Conservation (phyloP, 2,888 invertebrate species). For the Dioctria rufipes region DNA sequence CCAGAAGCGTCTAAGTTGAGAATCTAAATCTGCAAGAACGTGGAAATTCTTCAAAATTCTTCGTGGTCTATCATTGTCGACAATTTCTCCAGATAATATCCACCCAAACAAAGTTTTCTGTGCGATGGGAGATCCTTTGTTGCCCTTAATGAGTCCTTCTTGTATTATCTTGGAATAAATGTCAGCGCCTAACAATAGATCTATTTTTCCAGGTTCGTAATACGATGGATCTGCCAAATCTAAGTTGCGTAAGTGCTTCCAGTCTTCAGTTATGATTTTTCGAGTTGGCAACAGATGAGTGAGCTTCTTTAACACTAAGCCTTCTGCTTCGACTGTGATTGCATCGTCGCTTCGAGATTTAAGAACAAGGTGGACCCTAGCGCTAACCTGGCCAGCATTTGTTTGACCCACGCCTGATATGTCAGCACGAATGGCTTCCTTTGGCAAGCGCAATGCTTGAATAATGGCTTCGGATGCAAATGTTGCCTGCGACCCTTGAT, state of each 20-base stretch:
- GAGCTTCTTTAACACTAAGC: neutral
- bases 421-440: neutral
- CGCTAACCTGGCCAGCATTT: neutral
- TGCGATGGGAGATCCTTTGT: slow-evolving; percentile 21
- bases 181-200: slow-evolving; percentile 35
- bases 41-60: neutral
- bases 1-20: neutral
- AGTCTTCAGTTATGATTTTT: neutral
- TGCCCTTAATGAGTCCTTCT: slow-evolving; percentile 16
- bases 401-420: neutral
- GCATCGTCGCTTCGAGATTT: neutral
- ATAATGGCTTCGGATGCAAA: neutral
- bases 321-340: neutral
- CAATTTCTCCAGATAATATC: neutral
- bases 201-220: slow-evolving; percentile 29
- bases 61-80: neutral
- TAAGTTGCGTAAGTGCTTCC: neutral
- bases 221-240: slow-evolving; percentile 35
- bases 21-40: neutral
- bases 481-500: neutral
- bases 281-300: neutral
- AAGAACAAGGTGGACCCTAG: neutral
- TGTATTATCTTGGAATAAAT: slow-evolving; percentile 22
- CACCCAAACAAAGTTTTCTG: slow-evolving; percentile 32
- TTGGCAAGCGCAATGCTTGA: neutral